Base-by-base conservation (phyloP, 1,140 invertebrate genomes). In the Drosophila parabipectinata region DNA sequence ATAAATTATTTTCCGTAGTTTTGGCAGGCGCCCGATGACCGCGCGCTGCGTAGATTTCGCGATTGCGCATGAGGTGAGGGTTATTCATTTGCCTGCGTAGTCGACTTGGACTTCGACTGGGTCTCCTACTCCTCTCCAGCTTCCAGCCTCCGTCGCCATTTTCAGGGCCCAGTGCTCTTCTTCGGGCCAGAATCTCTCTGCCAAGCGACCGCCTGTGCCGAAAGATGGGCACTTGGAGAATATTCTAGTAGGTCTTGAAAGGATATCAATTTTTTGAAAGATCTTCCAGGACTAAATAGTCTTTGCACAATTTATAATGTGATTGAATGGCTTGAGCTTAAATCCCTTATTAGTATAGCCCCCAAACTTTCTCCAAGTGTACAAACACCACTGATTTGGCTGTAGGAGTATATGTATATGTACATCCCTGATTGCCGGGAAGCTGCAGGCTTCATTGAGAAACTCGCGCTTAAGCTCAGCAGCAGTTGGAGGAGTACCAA, bases 1-100 rank as follows among this genome's bases (percentile, higher is more conserved):
- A 91, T 91, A 91, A 91, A 91, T 91, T 91, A 91, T 91, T 91
- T 78, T 73, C 82, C 90, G 87, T 91, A 87, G 90, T 91, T 91
- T 89, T 80, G 80, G 80, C 72, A 84, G 81, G 84, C 83, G 79
- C 84, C 79, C 84, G 83, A 77, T 90, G 84, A 80, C 78, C 66
- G 89, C 89, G 66, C 83, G 71, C 72, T 88, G 79, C 77, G 77
- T 81, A 83, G 77, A 87, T 90, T 73, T 79, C 15, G 72, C 79
- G 87, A 81, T 89, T 88, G 69, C 67, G 71, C 82, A 77, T 60
- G 69, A 90, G 81, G 67, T 90, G 82, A 90, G 85, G 85, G 80
- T 83, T 78, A 78, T 78, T 66, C 73, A 84, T 73, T 69, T 57
- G 77, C 72, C 78, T 60, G 78, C 77, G 58, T 62, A 56, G 69